Base-by-base conservation (phyloP, 2,888 invertebrate species). In the Hirtodrosophila confusa region DNA sequence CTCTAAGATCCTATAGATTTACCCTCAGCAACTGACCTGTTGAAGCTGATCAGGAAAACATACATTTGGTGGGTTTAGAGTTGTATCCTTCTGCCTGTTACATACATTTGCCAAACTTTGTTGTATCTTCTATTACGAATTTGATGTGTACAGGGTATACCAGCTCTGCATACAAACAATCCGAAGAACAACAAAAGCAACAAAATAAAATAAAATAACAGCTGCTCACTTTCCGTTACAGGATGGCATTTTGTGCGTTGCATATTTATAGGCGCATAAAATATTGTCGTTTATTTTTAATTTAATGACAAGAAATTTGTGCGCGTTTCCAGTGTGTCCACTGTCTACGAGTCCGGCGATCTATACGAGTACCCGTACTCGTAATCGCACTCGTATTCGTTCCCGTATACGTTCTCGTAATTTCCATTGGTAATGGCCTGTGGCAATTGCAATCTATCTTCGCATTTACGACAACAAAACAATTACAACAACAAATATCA, bases 281-380 rank as follows among this genome's bases (percentile, higher is more conserved):
- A 88, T 85, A 85, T 85, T 85, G 84, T 86, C 86, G 88, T 84
- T 83, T 83, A 88, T 88, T 88, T 88, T 85, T 88, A 88, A 85
- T 85, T 85, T 85, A 85, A 85, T 88, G 84, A 85, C 86, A 78
- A 84, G 84, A 78, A 83, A 69, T 77, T 83, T 77, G 79, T 78
- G 53, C 67, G 53, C 62, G 39, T 62, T 51, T 58, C 11, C 47
- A 51, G 49, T 44, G 11, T 27, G 37, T 39, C 35, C 3, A 29
- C 29, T 31, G 31, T 35, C 50, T 53, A 45, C 27, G 39, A 41
- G 12, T 43, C 35, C 8, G 3, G 10, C 17, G 4, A 0, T 2
- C 8, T 17, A 3, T 10, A 27, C 8, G 7, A 23, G 39, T 1
- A 24, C 23, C 47, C 47, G 49, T 27, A 58, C 17, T 36, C 56